Evolutionary conservation across 2,797 vertebrate genomes (phyloP), one percentile per base, ranked within the genome.

Genomic region (Hybognathus amarus): DNA sequence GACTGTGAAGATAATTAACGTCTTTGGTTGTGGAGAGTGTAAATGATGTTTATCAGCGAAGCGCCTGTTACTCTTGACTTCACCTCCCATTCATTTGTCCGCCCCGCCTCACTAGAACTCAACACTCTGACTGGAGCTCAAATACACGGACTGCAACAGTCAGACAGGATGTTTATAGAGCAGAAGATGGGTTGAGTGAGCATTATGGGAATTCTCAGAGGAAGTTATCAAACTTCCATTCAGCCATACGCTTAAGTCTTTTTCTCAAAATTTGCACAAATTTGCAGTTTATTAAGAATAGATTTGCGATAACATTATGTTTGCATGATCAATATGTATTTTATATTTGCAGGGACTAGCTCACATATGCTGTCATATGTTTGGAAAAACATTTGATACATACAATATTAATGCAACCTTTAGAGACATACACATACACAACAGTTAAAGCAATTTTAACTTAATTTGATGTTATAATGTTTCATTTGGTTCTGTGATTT

Each of bases 1-100:
- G 64, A 85, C 77, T 85, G 70, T 85, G 50, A 77, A 78, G 85
- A 85, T 90, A 89, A 91, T 89, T 83, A 90, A 86, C 13, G 70
- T 40, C 67, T 79, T 30, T 74, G 63, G 30, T 79, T 63, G 81
- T 74, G 86, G 77, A 88, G 81, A 82, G 67, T 74, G 63, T 77
- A 69, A 61, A 79, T 47, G 75, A 82, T 67, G 84, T 89, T 87
- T 85, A 85, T 81, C 82, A 86, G 75, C 56, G 56, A 36, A 83
- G 66, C 69, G 59, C 36, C 68, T 3, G 36, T 78, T 63, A 30
- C 79, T 5, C 24, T 52, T 13, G 30, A 63, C 33, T 54, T 38
- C 75, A 54, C 80, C 71, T 64, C 50, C 78, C 71, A 80, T 84
- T 56, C 79, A 76, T 64, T 67, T 77, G 61, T 54, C 42, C 17